phyloP scores from a whole-genome alignment of 2,888 invertebrate genomes.

The Orgyia antiqua region DNA sequence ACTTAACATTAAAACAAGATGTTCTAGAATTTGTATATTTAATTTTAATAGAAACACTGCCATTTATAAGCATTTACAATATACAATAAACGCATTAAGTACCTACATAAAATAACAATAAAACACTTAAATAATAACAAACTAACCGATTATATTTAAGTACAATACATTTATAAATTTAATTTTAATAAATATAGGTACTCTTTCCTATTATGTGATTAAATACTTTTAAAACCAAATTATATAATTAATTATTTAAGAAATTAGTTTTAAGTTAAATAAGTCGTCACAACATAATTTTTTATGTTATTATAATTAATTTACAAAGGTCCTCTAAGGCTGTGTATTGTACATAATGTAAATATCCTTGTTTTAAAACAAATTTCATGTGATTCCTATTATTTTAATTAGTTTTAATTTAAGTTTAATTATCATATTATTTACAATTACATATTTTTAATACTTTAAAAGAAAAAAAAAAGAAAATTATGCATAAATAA shows the following conservation, averaged over 20 bases:
- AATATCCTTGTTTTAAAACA: constrained; percentile 41
- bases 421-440: constrained; percentile 5
- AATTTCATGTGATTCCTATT: constrained; percentile 30
- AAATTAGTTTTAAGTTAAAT: constrained; percentile 28
- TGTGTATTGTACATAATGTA: constrained; percentile 70
- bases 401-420: constrained; percentile 7
- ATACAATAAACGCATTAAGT: constrained; percentile 9
- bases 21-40: background rate
- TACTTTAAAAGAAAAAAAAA: too few relatives aligned
- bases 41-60: constrained; percentile 9
- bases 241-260: constrained; percentile 17
- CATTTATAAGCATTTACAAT: constrained; percentile 19
- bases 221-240: constrained; percentile 13
- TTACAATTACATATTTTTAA: background rate
- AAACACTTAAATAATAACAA: too few relatives aligned
- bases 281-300: constrained; percentile 52
- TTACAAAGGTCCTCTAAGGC: constrained; percentile 60
- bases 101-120: too few relatives aligned
- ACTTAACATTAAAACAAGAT: background rate
- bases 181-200: constrained; percentile 2
- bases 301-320: constrained; percentile 19
- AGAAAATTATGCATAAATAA: too few relatives aligned
- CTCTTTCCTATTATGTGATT: constrained; percentile 20
- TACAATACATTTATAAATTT: constrained; percentile 3
- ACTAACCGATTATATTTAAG: too few relatives aligned